A percentile compares a stretch with the other conserved stretches of the same genome.
phyloP scores from a whole-genome alignment of 2,113 vertebrate genomes.

The Coracopsis vasa region DNA sequence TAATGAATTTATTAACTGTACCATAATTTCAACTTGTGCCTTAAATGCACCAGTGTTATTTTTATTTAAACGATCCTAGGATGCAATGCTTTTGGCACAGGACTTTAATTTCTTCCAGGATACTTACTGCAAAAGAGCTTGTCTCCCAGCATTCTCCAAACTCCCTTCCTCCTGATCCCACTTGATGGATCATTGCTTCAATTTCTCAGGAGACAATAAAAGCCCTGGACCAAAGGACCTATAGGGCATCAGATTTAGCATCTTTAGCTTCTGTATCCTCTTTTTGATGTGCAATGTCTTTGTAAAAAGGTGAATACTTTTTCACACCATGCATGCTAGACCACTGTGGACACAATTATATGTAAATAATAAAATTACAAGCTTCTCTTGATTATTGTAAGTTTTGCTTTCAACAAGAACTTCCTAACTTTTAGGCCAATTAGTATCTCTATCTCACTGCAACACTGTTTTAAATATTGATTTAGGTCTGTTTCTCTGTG shows the following conservation, averaged over 20 bases:
- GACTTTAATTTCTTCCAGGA: not conserved
- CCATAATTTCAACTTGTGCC: not conserved
- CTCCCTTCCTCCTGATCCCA: not conserved
- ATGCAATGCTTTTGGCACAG: accelerated
- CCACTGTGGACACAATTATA: not conserved
- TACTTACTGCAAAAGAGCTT: not conserved
- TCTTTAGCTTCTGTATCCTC: not conserved
- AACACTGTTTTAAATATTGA: not conserved
- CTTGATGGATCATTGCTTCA: not conserved
- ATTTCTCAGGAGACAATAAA: not conserved
- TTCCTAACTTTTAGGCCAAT: not conserved
- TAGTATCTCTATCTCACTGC: not conserved
- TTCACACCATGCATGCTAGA: not conserved
- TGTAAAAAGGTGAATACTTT: not conserved
- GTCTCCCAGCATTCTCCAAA: not conserved
- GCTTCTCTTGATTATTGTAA: not conserved
- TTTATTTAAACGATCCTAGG: not conserved
- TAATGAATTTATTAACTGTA: not conserved
- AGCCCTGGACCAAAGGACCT: not conserved
- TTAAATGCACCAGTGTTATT: not conserved
- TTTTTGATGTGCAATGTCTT: not conserved
- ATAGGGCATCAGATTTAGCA: not conserved
- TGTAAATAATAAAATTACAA: not conserved
- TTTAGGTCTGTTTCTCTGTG: not conserved
- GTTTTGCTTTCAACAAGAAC: not conserved